Evolutionary conservation across 2,888 invertebrate species (phyloP).

Genomic region (Calameuta filiformis): DNA sequence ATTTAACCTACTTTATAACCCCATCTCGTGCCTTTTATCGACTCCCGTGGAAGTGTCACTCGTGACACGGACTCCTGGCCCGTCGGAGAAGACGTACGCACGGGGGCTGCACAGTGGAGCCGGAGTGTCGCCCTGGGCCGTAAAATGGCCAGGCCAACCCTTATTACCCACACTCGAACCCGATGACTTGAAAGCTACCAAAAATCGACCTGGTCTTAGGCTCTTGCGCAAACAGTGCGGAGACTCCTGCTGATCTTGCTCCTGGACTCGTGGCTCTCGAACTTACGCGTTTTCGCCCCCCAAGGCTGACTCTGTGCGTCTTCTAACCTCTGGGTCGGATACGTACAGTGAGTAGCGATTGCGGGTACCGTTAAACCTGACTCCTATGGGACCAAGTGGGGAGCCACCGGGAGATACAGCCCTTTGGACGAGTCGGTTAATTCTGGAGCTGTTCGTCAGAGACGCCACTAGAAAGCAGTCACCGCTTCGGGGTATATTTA

Average conservation of each 20-base stretch:
- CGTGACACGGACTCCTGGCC: neutral
- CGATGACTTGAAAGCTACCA: neutral
- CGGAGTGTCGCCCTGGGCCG: neutral
- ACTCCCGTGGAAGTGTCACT: slow-evolving; percentile 21
- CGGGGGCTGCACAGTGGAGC: neutral
- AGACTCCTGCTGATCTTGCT: too few species aligned
- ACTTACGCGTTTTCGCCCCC: neutral
- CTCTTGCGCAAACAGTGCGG: neutral
- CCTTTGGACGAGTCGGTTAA: slow-evolving; percentile 54
- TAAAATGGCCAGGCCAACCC: neutral
- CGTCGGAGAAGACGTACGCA: too few species aligned
- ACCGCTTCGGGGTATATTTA: slow-evolving; percentile 53
- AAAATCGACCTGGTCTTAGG: neutral
- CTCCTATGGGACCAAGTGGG: neutral
- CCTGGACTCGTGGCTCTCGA: neutral
- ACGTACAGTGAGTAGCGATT: neutral
- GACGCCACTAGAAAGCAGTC: slow-evolving; percentile 18
- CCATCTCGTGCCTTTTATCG: slow-evolving; percentile 35
- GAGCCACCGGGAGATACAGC: neutral
- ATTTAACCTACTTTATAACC: slow-evolving; percentile 42
- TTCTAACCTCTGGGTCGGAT: neutral
- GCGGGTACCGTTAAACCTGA: neutral
- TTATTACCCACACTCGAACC: neutral
- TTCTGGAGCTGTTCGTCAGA: slow-evolving; percentile 60
- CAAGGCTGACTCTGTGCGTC: neutral